Percentiles rank a stretch among this genome's conserved stretches.
Evolutionary conservation across 2,797 vertebrate genomes (phyloP).

Genomic region (Labeo calbasu): DNA sequence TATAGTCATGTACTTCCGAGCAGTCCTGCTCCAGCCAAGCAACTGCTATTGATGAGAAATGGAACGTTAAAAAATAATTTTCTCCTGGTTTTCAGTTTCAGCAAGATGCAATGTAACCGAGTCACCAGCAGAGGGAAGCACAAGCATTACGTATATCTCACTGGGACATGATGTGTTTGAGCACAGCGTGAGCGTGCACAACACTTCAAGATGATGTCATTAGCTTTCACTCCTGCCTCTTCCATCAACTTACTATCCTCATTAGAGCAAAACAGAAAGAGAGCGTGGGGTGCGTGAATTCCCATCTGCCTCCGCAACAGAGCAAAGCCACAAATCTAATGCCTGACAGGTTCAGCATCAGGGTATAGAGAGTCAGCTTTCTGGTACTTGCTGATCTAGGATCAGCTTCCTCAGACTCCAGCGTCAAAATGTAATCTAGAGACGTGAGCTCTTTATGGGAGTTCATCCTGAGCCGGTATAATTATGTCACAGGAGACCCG

Average conservation of each 20-base stretch:
- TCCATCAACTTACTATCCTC: slow-evolving; percentile 41
- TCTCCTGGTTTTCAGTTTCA: neutral
- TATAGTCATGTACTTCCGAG: neutral
- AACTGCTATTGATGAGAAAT: neutral
- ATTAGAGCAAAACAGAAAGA: neutral
- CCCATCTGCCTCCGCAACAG: neutral
- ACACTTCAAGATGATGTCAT: slow-evolving; percentile 49
- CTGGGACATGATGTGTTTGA: slow-evolving; percentile 23
- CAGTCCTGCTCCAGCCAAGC: neutral
- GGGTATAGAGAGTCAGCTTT: neutral
- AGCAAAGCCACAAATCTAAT: neutral
- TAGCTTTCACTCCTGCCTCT: slow-evolving; percentile 24
- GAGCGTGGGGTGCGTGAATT: neutral
- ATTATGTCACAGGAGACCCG: slow-evolving; percentile 29
- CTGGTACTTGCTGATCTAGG: neutral
- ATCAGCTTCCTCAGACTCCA: slow-evolving; percentile 3
- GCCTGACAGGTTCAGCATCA: slow-evolving; percentile 7
- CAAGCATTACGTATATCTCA: neutral
- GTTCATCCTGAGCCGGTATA: slow-evolving; percentile 14
- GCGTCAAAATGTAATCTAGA: slow-evolving; percentile 13
- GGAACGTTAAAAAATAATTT: neutral
- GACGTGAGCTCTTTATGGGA: neutral
- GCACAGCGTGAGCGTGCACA: neutral
- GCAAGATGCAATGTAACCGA: neutral
- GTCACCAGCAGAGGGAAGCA: slow-evolving; percentile 21